Base-by-base conservation (phyloP, 1,140 invertebrate genomes). In the Hydropsyche tenuis region DNA sequence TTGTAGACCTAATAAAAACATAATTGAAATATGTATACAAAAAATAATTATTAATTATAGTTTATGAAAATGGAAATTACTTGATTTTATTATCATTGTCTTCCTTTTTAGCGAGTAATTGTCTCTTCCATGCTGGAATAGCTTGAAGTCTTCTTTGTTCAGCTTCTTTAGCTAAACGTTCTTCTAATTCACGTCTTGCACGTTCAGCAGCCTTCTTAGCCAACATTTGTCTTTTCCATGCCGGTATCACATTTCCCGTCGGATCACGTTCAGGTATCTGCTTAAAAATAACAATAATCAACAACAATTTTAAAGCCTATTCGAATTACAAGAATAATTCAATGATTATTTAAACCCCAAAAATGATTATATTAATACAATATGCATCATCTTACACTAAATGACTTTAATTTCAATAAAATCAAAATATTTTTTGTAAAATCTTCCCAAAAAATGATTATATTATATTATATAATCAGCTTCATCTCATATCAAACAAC, bases 181-280 rank as follows among this genome's bases (percentile, higher is more conserved):
- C 94, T 83, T 96, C 94, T 64, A 95, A 85, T 79, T 97, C 95
- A 80, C 93, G 94, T 73, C 93, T 90, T 1, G 96, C 96, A 74
- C 93, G 91, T 81, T 97, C 95, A 0, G 96, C 96, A 0, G 94
- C 93, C 81, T 97, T 95, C 78, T 94, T 92, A 0, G 96, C 96
- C 80, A 97, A 80, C 93, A 98, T 96, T 84, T 97, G 95, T 22
- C 95, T 84, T 82, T 97, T 97, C 96, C 96, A 97, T 18, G 91
- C 91, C 11, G 96, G 96, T 80, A 97, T 96, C 18, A 90, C 84
- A 78, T 94, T 94, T 12, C 96, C 96, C n/a, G 92, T 89, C 45
- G 90, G 89, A 80, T 97, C 96, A 68, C 90, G 91, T 78, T 95
- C 93, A 0, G 95, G 95, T 75, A 98, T 92, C 93, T 97, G 85